Evolutionary conservation across 2,888 invertebrate genomes (phyloP), one percentile per base, ranked within the genome.

Genomic region (Calliphora vomitoria): DNA sequence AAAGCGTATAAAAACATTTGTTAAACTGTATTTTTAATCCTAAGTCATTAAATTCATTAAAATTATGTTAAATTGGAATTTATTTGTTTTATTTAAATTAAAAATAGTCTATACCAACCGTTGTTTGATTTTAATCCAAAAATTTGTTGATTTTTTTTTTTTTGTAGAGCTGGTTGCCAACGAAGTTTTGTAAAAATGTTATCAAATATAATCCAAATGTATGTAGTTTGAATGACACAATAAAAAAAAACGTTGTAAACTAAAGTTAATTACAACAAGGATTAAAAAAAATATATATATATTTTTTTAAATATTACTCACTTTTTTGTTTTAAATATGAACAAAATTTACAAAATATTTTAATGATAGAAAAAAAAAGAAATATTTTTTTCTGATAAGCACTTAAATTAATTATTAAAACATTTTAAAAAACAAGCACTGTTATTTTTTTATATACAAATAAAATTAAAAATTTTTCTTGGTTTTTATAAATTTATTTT

Each of bases 121-220:
- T 83, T 86, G 86, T 86, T 83, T 66, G 58, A 66, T 64, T 80
- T 76, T 83, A 86, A 83, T 83, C 86, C 83, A 86, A 75, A 60
- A 81, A 25, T 25, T 79, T 72, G 31, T 81, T 41, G 31, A 53
- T 66, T 44, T n/a, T 53, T 53, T 53, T 53, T 31, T 15, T 11
- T 66, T 31, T 60, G 20, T 38, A 35, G 64, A 55, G 60, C 79
- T 69, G 68, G 74, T 41, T 69, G 47, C 68, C 75, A 75, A 75
- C 38, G 50, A 69, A 69, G 68, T 58, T 76, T 50, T 60, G 55
- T 62, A 55, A 71, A 75, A 31, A 25, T 53, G 55, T 8, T 82
- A 62, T n/a, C 76, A 76, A 78, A 71, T 78, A 47, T 83, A 83
- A 71, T 83, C 76, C 78, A 71, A 82, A 82, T 64, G 20, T 50